Base-by-base conservation (phyloP, 2,797 vertebrate genomes). In the Betta splendens region DNA sequence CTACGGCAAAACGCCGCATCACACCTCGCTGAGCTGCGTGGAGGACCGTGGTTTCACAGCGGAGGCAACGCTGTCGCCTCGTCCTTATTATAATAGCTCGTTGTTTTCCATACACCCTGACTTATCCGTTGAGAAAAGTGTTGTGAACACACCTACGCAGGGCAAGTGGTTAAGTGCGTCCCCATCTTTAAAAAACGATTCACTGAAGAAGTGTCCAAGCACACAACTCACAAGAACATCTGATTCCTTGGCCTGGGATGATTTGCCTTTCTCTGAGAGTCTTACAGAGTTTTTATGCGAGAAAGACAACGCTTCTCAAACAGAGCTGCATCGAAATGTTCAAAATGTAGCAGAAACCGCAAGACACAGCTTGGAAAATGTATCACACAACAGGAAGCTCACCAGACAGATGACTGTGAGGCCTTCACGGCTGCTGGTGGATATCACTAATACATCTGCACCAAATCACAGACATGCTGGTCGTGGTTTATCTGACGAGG, bases 251-350 rank as follows among this genome's bases (percentile, higher is more conserved):
- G 63, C 20, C 15, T 88, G 82, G 86, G 79, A 84, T 6, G 79
- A 91, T 47, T 61, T 86, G 17, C 84, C 82, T 43, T 81, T 88
- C 20, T 91, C 89, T n/a, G 89, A 91, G 70, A 84, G 87, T 70
- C 79, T 89, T 3, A 53, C 72, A 25, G 79, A 70, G 8, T 88
- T 85, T 80, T 29, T 87, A 9, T 69, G 60, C 29, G 47, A 37
- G 9, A 28, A 62, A 2, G 32, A 29, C 4, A 10, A 43, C 31
- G 40, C 9, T n/a, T 3, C 5, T 36, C n/a, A 17, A 9, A 17
- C 35, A 36, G 8, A 36, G n/a, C 8, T 8, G 36, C 35, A 36
- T 36, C n/a, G 1, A 9, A 16, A 35, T 32, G 13, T 15, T 31
- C 31, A 32, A 1, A 15, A 35, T 17, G 15, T 6, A 9, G 9